Evolutionary conservation across 1,140 invertebrate species (phyloP), one percentile per base, ranked within the genome.

Genomic region (Drosophila nigromelanica): DNA sequence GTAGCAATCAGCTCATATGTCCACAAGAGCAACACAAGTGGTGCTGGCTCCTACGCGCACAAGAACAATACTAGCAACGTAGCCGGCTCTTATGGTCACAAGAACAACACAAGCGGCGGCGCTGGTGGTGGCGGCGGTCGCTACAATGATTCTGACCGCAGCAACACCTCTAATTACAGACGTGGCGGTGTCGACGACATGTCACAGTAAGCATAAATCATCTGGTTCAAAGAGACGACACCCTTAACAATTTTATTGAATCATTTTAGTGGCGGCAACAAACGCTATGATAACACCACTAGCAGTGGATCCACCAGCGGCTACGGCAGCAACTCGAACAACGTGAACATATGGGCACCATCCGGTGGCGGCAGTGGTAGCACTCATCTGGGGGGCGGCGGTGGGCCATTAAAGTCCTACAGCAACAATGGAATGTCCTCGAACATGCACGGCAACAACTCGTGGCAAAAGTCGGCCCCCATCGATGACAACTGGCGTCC

Each of bases 401-500:
- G 73, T 8, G 64, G 72, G 7, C 76, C 69, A 5, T 67, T 90
- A 6, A 90, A 90, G 51, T 83, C 87, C 0, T 91, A 90, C 62
- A 39, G 75, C 18, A 90, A 87, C 48, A 91, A 91, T 63, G 90
- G 86, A 21, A 61, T 91, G 40, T 86, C 90, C 42, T 90, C 83
- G 12, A 86, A 79, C 43, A 78, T 90, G 47, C 81, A 85, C 48
- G 72, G 78, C 61, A 90, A 77, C 27, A 89, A 85, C 51, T 91
- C 83, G 24, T 91, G 90, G 91, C 81, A 78, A 5, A 91, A 91
- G 37, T 86, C 90, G 0, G 35, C 75, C 0, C 40, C 74, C 21
- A 64, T 89, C 5, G 87, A 92, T 11, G 91, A 92, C 40, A 83
- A 61, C 58, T 91, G 91, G 89, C 87, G 91, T 6, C 76, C 75